A percentile compares a stretch with the other conserved stretches of the same genome.
Evolutionary conservation across 2,797 vertebrate genomes (phyloP).

Genomic region (Mergus octosetaceus): DNA sequence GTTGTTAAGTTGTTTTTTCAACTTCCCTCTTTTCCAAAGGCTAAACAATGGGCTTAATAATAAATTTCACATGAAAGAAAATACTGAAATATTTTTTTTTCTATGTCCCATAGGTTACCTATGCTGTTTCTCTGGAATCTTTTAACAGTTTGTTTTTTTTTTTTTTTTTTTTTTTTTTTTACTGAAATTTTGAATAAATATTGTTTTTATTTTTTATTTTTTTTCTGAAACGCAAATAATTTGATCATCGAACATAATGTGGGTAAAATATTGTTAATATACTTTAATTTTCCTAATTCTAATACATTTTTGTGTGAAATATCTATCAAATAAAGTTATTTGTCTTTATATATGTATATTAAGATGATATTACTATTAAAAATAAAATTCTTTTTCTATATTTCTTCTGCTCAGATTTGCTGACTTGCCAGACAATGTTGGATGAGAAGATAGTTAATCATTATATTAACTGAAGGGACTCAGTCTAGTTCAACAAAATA

Average conservation of each 20-base stretch:
- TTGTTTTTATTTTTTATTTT: neutral
- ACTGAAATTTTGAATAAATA: neutral
- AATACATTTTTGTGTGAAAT: neutral
- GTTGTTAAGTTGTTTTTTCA: neutral
- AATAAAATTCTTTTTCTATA: fast-evolving
- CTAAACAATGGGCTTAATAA: neutral
- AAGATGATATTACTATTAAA: neutral
- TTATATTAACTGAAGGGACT: neutral
- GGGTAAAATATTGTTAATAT: neutral
- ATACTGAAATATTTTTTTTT: neutral
- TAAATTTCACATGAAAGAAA: neutral
- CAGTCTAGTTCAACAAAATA: neutral
- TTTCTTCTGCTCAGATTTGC: neutral
- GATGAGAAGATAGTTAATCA: neutral
- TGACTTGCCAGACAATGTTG: neutral
- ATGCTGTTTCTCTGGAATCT: neutral
- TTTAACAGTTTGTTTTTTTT: neutral
- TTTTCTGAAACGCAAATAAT: neutral
- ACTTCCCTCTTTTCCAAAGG: neutral
- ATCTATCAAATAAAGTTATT: neutral
- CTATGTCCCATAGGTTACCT: neutral
- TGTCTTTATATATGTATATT: neutral
- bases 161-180: neutral
- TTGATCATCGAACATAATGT: neutral
- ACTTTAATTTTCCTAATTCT: no score